Evolutionary conservation across 2,797 vertebrate genomes (phyloP).

Genomic region (Enteromius viviparus): DNA sequence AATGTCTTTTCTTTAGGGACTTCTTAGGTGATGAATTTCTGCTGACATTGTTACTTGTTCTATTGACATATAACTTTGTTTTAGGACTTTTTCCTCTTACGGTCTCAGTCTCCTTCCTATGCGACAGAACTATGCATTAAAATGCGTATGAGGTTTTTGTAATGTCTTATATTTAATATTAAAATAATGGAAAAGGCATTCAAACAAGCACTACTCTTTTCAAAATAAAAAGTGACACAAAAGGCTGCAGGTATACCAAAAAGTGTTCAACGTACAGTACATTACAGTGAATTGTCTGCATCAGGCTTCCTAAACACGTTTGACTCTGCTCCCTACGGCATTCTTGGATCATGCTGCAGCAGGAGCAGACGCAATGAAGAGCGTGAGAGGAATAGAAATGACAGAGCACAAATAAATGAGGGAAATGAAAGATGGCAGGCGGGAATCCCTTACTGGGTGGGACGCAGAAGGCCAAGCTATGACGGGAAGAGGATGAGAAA

Average conservation of each 20-base stretch:
- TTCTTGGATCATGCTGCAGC: constrained; percentile 22
- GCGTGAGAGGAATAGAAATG: constrained; percentile 26
- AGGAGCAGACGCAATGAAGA: constrained; percentile 11
- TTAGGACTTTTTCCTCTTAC: neutral
- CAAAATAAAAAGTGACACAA: neutral
- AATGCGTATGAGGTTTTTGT: neutral
- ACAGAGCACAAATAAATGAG: constrained; percentile 18
- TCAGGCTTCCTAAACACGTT: neutral
- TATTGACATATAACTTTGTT: neutral
- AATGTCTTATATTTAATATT: neutral
- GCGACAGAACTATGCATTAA: neutral
- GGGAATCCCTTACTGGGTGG: constrained; percentile 12
- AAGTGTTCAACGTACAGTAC: neutral
- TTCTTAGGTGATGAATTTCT: neutral
- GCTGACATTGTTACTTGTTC: neutral
- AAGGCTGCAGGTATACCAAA: neutral
- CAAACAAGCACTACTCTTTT: neutral
- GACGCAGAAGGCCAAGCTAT: neutral
- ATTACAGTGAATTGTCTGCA: neutral
- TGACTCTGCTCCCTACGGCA: constrained; percentile 18
- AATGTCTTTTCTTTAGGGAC: constrained; percentile 13
- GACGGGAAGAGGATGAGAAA: neutral
- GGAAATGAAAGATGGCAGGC: neutral
- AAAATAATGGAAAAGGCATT: neutral
- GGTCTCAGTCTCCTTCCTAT: neutral